phyloP scores from a whole-genome alignment of 2,797 vertebrate genomes.

The Potorous gilbertii region DNA sequence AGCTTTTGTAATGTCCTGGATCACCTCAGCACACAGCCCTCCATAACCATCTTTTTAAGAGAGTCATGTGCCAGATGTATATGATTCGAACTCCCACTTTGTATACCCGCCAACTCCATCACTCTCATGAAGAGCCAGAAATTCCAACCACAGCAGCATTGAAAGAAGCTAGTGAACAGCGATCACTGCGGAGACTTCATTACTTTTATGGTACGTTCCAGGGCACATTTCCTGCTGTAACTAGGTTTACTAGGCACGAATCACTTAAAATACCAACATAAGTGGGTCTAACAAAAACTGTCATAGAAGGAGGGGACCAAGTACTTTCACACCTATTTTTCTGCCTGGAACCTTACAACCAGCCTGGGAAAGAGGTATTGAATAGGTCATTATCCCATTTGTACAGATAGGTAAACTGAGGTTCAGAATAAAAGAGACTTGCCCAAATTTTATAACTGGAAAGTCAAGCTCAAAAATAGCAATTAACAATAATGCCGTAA shows the following conservation, averaged over 20 bases:
- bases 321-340: background rate
- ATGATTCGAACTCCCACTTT: background rate
- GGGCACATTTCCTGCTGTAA: background rate
- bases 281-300: background rate
- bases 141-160: background rate
- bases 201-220: background rate
- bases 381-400: background rate
- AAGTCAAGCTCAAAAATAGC: background rate
- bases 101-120: fast-evolving
- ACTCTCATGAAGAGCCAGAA: background rate
- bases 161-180: background rate
- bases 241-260: background rate
- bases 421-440: background rate
- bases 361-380: background rate
- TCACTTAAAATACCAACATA: background rate
- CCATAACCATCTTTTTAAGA: background rate
- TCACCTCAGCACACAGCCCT: background rate
- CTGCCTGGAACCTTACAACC: background rate
- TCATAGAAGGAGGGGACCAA: background rate
- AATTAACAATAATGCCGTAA: background rate
- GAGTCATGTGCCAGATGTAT: background rate
- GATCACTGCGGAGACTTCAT: background rate
- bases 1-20: background rate
- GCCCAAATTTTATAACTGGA: background rate
- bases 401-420: background rate